Evolutionary conservation across 1,140 invertebrate genomes (phyloP), one percentile per base, ranked within the genome.

Genomic region (Zaprionus inermis): DNA sequence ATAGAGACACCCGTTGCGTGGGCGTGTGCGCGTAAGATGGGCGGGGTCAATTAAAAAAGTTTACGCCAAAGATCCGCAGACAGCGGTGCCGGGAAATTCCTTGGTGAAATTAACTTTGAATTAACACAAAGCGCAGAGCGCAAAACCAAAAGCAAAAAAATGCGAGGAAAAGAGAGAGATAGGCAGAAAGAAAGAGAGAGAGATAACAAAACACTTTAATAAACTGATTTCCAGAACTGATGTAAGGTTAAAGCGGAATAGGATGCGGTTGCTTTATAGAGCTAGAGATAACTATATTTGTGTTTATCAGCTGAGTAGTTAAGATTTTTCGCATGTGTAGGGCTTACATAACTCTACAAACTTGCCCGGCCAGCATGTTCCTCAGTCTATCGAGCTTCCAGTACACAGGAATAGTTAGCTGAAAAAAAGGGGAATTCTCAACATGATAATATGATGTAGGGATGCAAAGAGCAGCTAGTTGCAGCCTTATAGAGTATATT

Each of bases 41-140:
- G 34, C 11, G 22, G 22, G 51, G 22, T 54, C 51, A 54, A 54
- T 54, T 54, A 49, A 54, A 54, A 54, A 54, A 54, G 24, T 54
- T 54, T 54, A 22, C 22, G 51, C 20, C 20, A 54, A 54, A 28
- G 51, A 28, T 54, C 24, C 51, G 24, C 24, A 54, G 51, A 54
- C 12, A 10, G 38, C n/a, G 38, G 30, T 9, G 38, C 38, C 38
- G 38, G 38, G 51, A 24, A 54, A 54, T 54, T 54, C 51, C 51
- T 24, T n/a, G 22, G 24, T 22, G 24, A 54, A 54, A 54, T 28
- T 28, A 52, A 52, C 51, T 52, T 52, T 52, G 22, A 52, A 52
- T 52, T 24, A 54, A 54, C 20, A 44, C 38, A 44, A 44, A 44
- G 38, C 38, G 38, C n/a, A 44, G 38, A 44, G 38, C 16, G n/a